Percentiles rank a stretch among this genome's conserved stretches.
Conservation (phyloP, 2,888 invertebrate species). For the Pristionchus mayeri region DNA sequence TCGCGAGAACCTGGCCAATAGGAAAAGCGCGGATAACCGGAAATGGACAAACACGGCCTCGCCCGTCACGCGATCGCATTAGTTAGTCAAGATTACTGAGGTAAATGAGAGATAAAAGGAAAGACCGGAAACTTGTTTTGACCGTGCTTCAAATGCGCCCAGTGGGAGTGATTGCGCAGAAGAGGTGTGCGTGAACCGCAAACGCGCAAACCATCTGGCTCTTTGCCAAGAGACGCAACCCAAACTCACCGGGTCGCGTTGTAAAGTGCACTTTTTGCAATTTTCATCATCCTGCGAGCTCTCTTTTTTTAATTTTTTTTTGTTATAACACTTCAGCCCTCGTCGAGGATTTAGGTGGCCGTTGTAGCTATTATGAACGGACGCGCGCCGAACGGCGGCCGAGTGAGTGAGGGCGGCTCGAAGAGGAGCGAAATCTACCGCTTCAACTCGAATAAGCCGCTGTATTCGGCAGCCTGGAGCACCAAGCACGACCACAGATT, state of each 20-base stretch:
- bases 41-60: background rate
- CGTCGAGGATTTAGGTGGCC: background rate
- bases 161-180: background rate
- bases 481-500: constrained; percentile 53
- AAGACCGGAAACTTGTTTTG: constrained; percentile 43
- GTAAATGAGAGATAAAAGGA: constrained; percentile 8
- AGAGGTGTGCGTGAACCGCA: background rate
- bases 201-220: background rate
- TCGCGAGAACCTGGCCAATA: background rate
- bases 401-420: background rate
- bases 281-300: background rate
- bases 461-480: constrained; percentile 47
- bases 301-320: background rate
- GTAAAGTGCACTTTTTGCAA: constrained; percentile 45
- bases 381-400: background rate
- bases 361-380: constrained; percentile 38
- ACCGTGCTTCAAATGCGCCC: background rate
- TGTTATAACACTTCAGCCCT: background rate
- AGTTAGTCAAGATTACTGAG: background rate
- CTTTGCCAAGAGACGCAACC: background rate
- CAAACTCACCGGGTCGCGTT: constrained; percentile 1
- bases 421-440: constrained; percentile 47
- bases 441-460: constrained; percentile 47
- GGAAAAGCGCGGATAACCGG: background rate
- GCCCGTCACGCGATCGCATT: background rate